Evolutionary conservation across 1,140 invertebrate genomes (phyloP).

Genomic region (Uloborus diversus): DNA sequence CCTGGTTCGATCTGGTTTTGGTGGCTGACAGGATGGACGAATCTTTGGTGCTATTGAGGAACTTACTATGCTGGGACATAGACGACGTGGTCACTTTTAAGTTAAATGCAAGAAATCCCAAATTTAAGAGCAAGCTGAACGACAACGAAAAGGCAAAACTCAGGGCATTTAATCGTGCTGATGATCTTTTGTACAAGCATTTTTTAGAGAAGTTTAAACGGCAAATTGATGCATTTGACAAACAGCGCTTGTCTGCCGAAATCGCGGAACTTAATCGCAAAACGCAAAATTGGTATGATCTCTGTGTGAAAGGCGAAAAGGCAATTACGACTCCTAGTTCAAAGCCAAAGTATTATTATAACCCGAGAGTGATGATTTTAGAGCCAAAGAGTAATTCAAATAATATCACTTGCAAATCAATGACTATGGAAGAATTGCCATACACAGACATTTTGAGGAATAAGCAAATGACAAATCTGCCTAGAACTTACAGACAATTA

Average conservation of each 20-base stretch:
- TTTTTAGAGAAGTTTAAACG: slow-evolving; percentile 62
- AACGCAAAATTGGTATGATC: slow-evolving; percentile 52
- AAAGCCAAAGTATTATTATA: slow-evolving; percentile 18
- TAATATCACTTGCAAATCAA: slow-evolving; percentile 10
- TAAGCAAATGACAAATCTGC: slow-evolving; percentile 14
- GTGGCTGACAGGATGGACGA: slow-evolving; percentile 61
- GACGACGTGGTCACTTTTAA: slow-evolving; percentile 62
- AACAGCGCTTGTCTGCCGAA: slow-evolving; percentile 60
- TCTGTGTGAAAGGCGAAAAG: slow-evolving; percentile 54
- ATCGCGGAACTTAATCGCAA: slow-evolving; percentile 30
- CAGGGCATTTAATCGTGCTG: slow-evolving; percentile 60
- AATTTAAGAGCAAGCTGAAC: slow-evolving; percentile 43
- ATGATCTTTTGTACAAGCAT: slow-evolving; percentile 62
- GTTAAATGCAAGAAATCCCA: slow-evolving; percentile 53
- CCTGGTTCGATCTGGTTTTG: slow-evolving; percentile 61
- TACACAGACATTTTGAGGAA: slow-evolving; percentile 27
- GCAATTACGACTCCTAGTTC: not conserved
- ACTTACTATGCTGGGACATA: slow-evolving; percentile 61
- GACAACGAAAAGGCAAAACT: slow-evolving; percentile 41
- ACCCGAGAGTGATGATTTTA: slow-evolving; percentile 19
- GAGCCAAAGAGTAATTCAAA: not conserved
- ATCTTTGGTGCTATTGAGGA: slow-evolving; percentile 60
- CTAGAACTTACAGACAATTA: no score
- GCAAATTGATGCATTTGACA: slow-evolving; percentile 61
- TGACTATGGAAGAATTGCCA: slow-evolving; percentile 23